These are phyloP conservation scores for Tolypeutes matacus DNA, from an alignment of 2,797 vertebrate genomes.

Conservation along the genomic window DNA sequence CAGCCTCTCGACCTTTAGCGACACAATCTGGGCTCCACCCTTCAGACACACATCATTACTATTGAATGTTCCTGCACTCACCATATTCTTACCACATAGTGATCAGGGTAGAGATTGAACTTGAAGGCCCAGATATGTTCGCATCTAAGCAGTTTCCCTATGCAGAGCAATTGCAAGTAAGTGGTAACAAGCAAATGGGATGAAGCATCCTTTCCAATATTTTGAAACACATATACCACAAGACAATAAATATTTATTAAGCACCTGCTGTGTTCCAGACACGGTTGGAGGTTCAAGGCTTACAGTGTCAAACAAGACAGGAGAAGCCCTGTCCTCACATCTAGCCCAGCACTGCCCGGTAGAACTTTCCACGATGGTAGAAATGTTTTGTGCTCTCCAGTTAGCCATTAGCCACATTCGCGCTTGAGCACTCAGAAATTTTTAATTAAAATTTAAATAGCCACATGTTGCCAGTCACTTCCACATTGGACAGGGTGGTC, in stretches of 20 bases:
- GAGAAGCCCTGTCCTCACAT: background rate
- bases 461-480: background rate
- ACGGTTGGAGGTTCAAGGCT: fast-evolving
- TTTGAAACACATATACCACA: background rate
- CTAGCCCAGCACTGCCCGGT: fast-evolving
- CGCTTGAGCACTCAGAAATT: background rate
- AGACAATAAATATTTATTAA: background rate
- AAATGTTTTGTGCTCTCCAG: fast-evolving
- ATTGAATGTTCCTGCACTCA: background rate
- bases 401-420: background rate
- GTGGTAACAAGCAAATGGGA: background rate
- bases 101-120: background rate
- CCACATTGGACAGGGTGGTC: background rate
- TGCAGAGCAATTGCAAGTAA: fast-evolving
- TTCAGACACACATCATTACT: background rate
- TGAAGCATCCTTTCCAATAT: background rate
- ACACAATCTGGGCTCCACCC: background rate
- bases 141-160: background rate
- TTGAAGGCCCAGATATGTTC: background rate
- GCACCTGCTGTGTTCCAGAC: too few species aligned
- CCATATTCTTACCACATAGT: background rate
- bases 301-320: background rate
- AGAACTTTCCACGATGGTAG: background rate
- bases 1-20: background rate
- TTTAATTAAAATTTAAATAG: background rate